Evolutionary conservation across 2,797 vertebrate genomes (phyloP).

Genomic region (Anniella stebbinsi): DNA sequence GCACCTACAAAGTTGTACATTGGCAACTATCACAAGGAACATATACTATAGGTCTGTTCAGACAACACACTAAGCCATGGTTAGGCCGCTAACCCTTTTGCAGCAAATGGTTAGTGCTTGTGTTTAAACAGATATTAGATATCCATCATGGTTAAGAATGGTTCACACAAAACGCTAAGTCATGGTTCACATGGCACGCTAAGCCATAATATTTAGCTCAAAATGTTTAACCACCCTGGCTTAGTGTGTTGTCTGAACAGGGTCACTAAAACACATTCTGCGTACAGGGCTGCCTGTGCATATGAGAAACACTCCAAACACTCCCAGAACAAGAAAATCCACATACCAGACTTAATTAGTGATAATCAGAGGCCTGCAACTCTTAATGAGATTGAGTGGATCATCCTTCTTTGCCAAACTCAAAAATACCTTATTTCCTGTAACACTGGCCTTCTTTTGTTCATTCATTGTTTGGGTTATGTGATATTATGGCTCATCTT

Average conservation of each 20-base stretch:
- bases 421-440: not conserved
- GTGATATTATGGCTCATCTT: not conserved
- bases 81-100: no score
- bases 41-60: no score
- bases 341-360: conserved; percentile 32
- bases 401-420: not conserved
- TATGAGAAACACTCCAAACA: not conserved
- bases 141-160: no score
- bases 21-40: not conserved
- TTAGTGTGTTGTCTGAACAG: no score
- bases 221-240: no score
- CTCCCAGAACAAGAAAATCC: conserved; percentile 20
- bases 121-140: no score
- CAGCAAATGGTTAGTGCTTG: no score
- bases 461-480: not conserved
- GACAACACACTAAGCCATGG: no score
- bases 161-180: no score
- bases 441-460: not conserved
- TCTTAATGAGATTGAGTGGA: not conserved
- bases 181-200: no score
- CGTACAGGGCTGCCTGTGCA: not conserved
- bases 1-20: no score
- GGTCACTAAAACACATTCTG: not conserved
- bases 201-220: no score
- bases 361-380: not conserved